Evolutionary conservation across 2,888 invertebrate genomes (phyloP).

Genomic region (Netelia inedita): DNA sequence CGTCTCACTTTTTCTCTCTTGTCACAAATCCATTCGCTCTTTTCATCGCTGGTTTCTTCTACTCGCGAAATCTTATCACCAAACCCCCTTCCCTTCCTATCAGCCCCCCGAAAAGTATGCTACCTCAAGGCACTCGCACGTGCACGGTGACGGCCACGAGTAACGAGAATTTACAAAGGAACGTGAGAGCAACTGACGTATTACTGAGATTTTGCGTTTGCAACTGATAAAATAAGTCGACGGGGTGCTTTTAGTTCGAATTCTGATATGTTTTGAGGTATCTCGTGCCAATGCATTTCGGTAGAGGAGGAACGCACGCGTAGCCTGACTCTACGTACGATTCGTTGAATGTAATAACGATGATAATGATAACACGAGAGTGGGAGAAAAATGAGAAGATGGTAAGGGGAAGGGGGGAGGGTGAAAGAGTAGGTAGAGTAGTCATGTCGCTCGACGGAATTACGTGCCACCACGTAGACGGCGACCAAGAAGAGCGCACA

Average conservation of each 20-base stretch:
- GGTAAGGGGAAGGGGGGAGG: slow-evolving; percentile 28
- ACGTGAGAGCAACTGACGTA: no score
- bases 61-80: slow-evolving; percentile 43
- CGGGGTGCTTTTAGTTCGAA: no score
- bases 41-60: slow-evolving; percentile 31
- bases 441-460: slow-evolving; percentile 62
- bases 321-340: slow-evolving; percentile 9
- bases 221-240: no score
- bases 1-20: slow-evolving; percentile 49
- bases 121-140: slow-evolving; percentile 58
- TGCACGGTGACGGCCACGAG: background rate
- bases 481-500: slow-evolving; percentile 69
- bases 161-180: no score
- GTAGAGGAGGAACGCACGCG: slow-evolving; percentile 22
- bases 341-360: slow-evolving; percentile 12
- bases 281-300: background rate
- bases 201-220: no score
- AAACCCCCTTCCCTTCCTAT: background rate
- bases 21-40: slow-evolving; percentile 15
- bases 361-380: slow-evolving; percentile 2
- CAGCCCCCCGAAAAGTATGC: slow-evolving; percentile 47
- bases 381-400: slow-evolving; percentile 22
- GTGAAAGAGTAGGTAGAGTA: background rate
- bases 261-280: background rate
- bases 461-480: slow-evolving; percentile 80